Conservation (phyloP, 2,888 invertebrate species). For the Kuschelorhynchus macadamiae region DNA sequence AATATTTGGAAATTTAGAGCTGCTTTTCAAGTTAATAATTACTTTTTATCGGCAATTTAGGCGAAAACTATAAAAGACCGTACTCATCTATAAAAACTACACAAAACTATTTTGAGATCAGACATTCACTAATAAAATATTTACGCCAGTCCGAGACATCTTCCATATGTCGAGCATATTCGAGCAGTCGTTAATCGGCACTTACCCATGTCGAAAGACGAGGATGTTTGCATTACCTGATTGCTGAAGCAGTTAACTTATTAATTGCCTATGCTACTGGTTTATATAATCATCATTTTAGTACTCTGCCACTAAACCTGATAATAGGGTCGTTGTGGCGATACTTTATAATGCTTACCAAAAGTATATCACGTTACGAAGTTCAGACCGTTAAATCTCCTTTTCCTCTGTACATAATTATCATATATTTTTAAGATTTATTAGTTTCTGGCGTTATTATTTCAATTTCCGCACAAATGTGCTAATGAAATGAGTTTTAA, state of each 20-base stretch:
- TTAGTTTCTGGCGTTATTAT: too few relatives aligned
- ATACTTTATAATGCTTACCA: constrained; percentile 72
- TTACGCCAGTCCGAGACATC: constrained; percentile 32
- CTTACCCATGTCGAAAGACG: constrained; percentile 40
- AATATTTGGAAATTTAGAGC: neutral
- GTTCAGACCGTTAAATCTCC: too few relatives aligned
- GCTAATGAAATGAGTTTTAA: too few relatives aligned
- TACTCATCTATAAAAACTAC: neutral
- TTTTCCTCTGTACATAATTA: too few relatives aligned
- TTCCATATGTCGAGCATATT: constrained; percentile 47
- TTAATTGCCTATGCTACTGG: constrained; percentile 15
- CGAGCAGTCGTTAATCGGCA: constrained; percentile 40
- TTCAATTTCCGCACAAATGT: too few relatives aligned
- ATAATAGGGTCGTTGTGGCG: constrained; percentile 27
- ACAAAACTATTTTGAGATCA: constrained; percentile 30
- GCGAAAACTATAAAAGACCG: neutral
- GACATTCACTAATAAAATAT: constrained; percentile 29
- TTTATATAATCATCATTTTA: constrained; percentile 22
- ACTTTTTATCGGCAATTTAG: neutral
- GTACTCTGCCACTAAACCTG: constrained; percentile 21
- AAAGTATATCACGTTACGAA: constrained; percentile 96
- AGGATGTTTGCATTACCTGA: constrained; percentile 48
- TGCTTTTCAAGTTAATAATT: neutral
- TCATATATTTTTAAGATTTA: too few relatives aligned
- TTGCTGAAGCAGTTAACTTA: constrained; percentile 29